A percentile compares a stretch with the other conserved stretches of the same genome.
Conservation (phyloP, 1,140 invertebrate genomes). For the Heliconius hermathena region DNA sequence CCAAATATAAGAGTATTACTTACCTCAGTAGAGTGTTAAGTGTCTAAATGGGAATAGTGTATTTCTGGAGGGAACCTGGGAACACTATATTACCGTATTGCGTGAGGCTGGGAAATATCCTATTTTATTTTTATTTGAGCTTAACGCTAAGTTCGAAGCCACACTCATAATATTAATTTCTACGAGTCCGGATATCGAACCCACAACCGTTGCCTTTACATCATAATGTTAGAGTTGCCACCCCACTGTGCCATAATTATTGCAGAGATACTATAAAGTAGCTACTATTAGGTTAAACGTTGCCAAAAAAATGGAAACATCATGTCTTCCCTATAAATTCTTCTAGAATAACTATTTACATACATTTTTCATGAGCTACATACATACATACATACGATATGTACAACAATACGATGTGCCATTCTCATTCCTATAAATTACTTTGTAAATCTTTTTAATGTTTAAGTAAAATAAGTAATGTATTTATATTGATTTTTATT, state of each 20-base stretch:
- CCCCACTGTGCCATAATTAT: neutral
- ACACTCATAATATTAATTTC: too few species aligned
- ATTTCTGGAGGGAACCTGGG: too few species aligned
- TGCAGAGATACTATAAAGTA: constrained; percentile 27
- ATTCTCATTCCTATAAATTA: neutral
- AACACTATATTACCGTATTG: too few species aligned
- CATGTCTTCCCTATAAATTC: constrained; percentile 73
- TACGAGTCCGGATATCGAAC: too few species aligned
- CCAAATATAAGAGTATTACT: too few species aligned
- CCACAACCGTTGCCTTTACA: too few species aligned
- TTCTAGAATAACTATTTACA: constrained; percentile 52
- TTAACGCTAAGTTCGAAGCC: too few species aligned
- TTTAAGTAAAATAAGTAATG: neutral
- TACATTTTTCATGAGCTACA: constrained; percentile 23
- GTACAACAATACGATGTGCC: neutral
- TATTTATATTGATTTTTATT: neutral
- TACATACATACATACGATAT: neutral
- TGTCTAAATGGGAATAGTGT: too few species aligned
- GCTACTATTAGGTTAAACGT: constrained; percentile 34
- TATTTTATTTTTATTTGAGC: too few species aligned
- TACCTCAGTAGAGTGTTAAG: too few species aligned
- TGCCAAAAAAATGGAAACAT: constrained; percentile 54
- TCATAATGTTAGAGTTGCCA: too few species aligned
- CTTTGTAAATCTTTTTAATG: constrained; percentile 7
- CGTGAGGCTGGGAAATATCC: too few species aligned